Conservation (phyloP, 2,888 invertebrate genomes). For the Dorcus parallelipipedus region DNA sequence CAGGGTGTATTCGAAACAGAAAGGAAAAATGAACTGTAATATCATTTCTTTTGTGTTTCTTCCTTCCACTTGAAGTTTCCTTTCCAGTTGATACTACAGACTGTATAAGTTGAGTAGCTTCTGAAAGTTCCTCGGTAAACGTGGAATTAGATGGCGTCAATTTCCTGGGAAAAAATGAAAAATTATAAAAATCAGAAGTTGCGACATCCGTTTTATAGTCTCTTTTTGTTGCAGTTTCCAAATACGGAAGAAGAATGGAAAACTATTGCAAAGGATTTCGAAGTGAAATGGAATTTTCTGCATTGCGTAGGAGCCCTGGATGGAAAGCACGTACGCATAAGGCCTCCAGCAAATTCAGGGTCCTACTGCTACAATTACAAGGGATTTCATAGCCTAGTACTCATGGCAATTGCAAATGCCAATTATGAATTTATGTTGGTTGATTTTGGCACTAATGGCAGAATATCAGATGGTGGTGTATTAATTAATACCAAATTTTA, state of each 20-base stretch:
- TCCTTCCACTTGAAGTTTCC: background rate
- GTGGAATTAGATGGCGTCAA: too few relatives aligned
- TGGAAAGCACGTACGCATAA: too few relatives aligned
- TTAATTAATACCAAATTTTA: background rate
- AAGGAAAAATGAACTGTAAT: too few relatives aligned
- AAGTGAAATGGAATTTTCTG: too few relatives aligned
- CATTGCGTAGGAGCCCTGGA: too few relatives aligned
- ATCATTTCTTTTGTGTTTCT: slow-evolving; percentile 1
- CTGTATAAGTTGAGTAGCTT: background rate
- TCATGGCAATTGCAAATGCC: background rate
- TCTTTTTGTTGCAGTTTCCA: slow-evolving; percentile 3
- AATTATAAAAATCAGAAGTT: too few relatives aligned
- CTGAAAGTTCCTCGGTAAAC: background rate
- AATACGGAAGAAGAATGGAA: slow-evolving; percentile 22
- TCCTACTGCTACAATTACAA: slow-evolving; percentile 3
- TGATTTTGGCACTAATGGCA: slow-evolving; percentile 27
- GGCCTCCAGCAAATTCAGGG: background rate
- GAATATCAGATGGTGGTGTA: slow-evolving; percentile 16
- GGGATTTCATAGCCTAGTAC: too few relatives aligned
- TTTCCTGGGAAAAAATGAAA: background rate
- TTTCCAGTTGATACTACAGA: background rate
- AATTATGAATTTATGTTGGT: slow-evolving; percentile 26
- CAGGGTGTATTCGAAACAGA: too few relatives aligned
- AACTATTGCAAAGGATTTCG: too few relatives aligned
- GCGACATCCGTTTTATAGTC: too few relatives aligned